A percentile compares a stretch with the other conserved stretches of the same genome.
Evolutionary conservation across 2,797 vertebrate species (phyloP).

Genomic region (Argentina silus): DNA sequence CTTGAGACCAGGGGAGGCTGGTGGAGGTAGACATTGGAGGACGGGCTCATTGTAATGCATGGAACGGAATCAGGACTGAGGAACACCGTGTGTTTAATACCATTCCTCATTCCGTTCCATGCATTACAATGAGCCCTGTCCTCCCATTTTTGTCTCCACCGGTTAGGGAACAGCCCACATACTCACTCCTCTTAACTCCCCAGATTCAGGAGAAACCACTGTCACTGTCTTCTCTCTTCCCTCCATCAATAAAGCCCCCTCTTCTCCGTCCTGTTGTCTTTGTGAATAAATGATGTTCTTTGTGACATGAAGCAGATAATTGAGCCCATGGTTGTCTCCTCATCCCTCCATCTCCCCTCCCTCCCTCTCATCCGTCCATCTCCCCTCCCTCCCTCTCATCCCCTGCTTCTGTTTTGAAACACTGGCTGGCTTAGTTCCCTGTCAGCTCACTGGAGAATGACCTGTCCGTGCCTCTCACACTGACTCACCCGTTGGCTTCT

Average conservation of each 20-base stretch:
- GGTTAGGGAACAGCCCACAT: neutral
- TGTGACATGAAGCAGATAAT: slow-evolving; percentile 20
- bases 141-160: too few relatives aligned
- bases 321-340: neutral
- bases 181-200: neutral
- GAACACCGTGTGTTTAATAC: too few relatives aligned
- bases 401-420: neutral
- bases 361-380: neutral
- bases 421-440: too few relatives aligned
- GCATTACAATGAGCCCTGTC: too few relatives aligned
- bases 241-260: neutral
- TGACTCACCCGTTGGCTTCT: too few relatives aligned
- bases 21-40: too few relatives aligned
- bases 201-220: neutral
- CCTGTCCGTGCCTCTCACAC: too few relatives aligned
- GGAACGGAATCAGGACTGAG: too few relatives aligned
- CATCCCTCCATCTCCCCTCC: neutral
- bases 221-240: neutral
- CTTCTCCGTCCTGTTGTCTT: neutral
- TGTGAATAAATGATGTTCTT: slow-evolving; percentile 17
- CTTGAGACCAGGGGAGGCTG: neutral
- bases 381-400: neutral
- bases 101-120: too few relatives aligned
- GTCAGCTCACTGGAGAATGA: too few relatives aligned
- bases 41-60: too few relatives aligned